A percentile compares a stretch with the other conserved stretches of the same genome.
phyloP scores from a whole-genome alignment of 2,888 invertebrate genomes.

The Pyrgus malvae region DNA sequence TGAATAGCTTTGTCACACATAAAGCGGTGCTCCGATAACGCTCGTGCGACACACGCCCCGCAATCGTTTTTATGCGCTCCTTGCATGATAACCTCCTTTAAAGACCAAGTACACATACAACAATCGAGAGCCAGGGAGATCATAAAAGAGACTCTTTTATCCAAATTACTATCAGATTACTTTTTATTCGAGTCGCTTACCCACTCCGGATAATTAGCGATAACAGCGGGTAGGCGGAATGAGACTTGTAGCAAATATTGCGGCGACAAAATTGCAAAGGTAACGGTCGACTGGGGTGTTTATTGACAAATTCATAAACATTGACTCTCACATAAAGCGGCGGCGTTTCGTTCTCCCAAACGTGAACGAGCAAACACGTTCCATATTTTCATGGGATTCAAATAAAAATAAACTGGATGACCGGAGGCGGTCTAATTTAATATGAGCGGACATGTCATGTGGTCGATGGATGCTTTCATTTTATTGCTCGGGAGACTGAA shows the following conservation, averaged over 20 bases:
- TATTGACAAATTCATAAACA: slow-evolving; percentile 80
- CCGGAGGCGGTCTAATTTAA: slow-evolving; percentile 76
- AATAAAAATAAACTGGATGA: slow-evolving; percentile 79
- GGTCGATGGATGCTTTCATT: slow-evolving; percentile 68
- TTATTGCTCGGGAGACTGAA: slow-evolving; percentile 71
- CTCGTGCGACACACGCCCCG: slow-evolving; percentile 53
- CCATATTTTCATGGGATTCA: slow-evolving; percentile 78
- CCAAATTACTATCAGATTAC: slow-evolving; percentile 67
- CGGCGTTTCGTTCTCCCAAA: slow-evolving; percentile 57
- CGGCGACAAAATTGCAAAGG: slow-evolving; percentile 58
- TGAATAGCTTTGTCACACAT: slow-evolving; percentile 34
- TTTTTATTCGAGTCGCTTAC: slow-evolving; percentile 60
- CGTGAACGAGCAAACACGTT: slow-evolving; percentile 67
- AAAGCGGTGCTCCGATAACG: slow-evolving; percentile 50
- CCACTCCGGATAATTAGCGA: slow-evolving; percentile 65
- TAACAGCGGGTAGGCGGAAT: slow-evolving; percentile 46
- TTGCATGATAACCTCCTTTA: slow-evolving; percentile 67
- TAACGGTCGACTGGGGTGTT: slow-evolving; percentile 59
- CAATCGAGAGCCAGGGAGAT: slow-evolving; percentile 57
- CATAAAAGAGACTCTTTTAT: slow-evolving; percentile 64
- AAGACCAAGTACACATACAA: slow-evolving; percentile 55
- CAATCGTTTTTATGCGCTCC: slow-evolving; percentile 61
- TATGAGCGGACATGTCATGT: slow-evolving; percentile 71
- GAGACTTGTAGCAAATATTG: slow-evolving; percentile 48
- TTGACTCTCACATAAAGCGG: slow-evolving; percentile 71